A percentile compares a stretch with the other conserved stretches of the same genome.
Conservation (phyloP, 2,888 invertebrate genomes). For the Apocheima hispidaria region DNA sequence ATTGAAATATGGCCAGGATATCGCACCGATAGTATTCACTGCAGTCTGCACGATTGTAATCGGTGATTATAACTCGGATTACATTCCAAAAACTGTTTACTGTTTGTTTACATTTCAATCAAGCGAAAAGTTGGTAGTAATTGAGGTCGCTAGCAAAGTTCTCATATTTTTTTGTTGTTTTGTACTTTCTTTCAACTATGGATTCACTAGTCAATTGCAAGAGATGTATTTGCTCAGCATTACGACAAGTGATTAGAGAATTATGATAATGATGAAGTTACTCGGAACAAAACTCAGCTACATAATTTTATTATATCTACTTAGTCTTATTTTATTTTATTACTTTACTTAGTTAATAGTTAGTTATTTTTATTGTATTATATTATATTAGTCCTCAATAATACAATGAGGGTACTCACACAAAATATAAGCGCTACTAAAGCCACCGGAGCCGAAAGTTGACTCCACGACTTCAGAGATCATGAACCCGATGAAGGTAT, state of each 20-base stretch:
- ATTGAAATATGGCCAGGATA: neutral
- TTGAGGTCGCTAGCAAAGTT: neutral
- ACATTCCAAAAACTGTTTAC: neutral
- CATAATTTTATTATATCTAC: too few relatives aligned
- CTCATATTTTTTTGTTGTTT: neutral
- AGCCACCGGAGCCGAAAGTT: slow-evolving; percentile 88
- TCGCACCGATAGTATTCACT: neutral
- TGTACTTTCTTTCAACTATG: neutral
- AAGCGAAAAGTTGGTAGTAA: neutral
- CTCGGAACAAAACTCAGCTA: too few relatives aligned
- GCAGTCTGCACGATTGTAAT: slow-evolving; percentile 1
- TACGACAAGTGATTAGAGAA: too few relatives aligned
- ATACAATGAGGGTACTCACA: slow-evolving; percentile 70
- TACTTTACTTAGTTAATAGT: too few relatives aligned
- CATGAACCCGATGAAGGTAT: slow-evolving; percentile 88
- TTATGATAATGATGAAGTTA: too few relatives aligned
- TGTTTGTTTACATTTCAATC: neutral
- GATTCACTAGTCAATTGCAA: too few relatives aligned
- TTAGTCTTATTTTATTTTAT: too few relatives aligned
- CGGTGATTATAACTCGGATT: neutral
- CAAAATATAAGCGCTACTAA: slow-evolving; percentile 89
- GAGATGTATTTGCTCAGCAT: too few relatives aligned
- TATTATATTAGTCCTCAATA: neutral
- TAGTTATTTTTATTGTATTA: too few relatives aligned
- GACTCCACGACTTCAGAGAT: slow-evolving; percentile 90